Conservation (phyloP, 2,888 invertebrate species). For the Opisthograptis luteolata region DNA sequence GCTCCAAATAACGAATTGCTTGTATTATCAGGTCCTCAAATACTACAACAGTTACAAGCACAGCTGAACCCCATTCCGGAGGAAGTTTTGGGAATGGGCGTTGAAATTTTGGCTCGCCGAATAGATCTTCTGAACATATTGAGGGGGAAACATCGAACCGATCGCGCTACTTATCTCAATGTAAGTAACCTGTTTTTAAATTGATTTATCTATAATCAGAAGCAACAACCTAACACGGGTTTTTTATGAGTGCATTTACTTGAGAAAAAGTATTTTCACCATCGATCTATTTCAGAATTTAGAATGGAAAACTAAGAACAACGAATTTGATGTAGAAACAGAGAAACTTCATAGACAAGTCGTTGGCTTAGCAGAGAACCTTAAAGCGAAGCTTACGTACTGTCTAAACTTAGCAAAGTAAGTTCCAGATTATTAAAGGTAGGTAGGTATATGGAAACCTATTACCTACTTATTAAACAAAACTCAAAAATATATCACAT, state of each 20-base stretch:
- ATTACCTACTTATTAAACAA: not conserved
- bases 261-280: not conserved
- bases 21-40: constrained; percentile 53
- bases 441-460: not conserved
- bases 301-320: constrained; percentile 68
- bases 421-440: constrained; percentile 23
- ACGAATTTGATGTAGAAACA: constrained; percentile 67
- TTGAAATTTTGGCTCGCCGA: constrained; percentile 68
- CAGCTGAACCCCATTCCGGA: constrained; percentile 66
- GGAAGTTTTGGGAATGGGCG: constrained; percentile 57
- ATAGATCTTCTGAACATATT: constrained; percentile 62
- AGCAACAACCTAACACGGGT: not conserved
- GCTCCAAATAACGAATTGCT: not conserved
- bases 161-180: constrained; percentile 47
- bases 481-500: too few species aligned
- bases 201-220: not conserved
- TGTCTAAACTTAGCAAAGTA: constrained; percentile 67
- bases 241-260: not conserved
- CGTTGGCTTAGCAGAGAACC: constrained; percentile 59
- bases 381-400: constrained; percentile 65
- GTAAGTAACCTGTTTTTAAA: too few species aligned
- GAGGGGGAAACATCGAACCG: constrained; percentile 56
- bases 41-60: constrained; percentile 59
- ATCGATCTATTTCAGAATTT: constrained; percentile 54
- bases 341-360: constrained; percentile 65